Evolutionary conservation across 2,888 invertebrate genomes (phyloP).

Genomic region (Homarus gammarus): DNA sequence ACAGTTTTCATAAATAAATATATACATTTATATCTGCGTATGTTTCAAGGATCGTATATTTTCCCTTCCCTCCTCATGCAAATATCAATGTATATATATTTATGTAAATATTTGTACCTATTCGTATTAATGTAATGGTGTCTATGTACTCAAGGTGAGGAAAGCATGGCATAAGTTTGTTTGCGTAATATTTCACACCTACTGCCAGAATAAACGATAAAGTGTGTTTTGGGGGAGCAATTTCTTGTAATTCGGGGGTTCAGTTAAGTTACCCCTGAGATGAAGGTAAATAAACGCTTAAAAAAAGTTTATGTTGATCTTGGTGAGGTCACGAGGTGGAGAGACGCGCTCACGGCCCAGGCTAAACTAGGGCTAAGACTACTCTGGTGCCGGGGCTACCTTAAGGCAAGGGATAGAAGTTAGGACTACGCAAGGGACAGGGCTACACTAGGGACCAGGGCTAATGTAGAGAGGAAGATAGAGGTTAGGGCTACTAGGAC

Average conservation of each 20-base stretch:
- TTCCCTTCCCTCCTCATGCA: too few species aligned
- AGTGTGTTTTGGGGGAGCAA: background rate
- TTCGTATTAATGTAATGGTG: background rate
- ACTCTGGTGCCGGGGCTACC: too few species aligned
- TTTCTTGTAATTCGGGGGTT: background rate
- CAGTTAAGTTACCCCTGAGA: background rate
- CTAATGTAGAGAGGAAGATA: too few species aligned
- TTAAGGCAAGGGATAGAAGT: too few species aligned
- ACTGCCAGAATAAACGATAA: background rate
- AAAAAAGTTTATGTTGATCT: background rate
- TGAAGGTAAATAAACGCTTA: background rate
- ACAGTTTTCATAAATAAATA: too few species aligned
- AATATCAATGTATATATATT: slow-evolving; percentile 34
- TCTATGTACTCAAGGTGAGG: background rate
- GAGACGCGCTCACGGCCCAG: too few species aligned
- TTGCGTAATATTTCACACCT: background rate
- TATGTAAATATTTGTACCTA: slow-evolving; percentile 15
- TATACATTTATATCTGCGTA: background rate
- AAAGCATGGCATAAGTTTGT: background rate
- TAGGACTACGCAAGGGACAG: too few species aligned
- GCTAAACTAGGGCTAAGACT: too few species aligned
- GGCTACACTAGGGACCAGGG: too few species aligned
- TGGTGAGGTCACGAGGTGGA: too few species aligned
- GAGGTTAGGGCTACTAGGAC: too few species aligned
- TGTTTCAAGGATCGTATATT: background rate